A percentile compares a stretch with the other conserved stretches of the same genome.
phyloP scores from a whole-genome alignment of 2,797 vertebrate genomes.

The Eulemur coronatus region DNA sequence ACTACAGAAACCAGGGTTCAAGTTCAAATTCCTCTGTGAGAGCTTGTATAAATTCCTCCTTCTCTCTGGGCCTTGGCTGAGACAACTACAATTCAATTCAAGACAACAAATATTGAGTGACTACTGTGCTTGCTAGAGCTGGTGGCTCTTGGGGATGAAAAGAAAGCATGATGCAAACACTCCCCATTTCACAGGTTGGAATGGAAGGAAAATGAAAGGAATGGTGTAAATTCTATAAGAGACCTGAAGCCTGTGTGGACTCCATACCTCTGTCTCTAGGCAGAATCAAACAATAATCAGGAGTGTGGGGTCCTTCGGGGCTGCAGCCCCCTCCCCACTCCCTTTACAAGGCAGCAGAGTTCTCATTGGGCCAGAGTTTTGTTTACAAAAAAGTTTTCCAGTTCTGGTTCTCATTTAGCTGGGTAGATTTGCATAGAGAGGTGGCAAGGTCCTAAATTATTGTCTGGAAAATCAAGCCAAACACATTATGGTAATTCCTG shows the following conservation, averaged over 20 bases:
- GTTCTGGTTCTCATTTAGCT: constrained; percentile 42
- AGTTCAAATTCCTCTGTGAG: constrained; percentile 4
- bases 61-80: not conserved
- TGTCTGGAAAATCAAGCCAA: constrained; percentile 61
- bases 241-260: not conserved
- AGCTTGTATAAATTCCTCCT: not conserved
- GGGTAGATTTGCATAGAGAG: constrained; percentile 47
- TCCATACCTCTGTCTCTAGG: not conserved
- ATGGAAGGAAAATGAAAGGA: constrained; percentile 46
- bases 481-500: constrained; percentile 59
- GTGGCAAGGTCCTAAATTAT: constrained; percentile 39
- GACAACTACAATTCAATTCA: constrained; percentile 32
- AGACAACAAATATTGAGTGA: constrained; percentile 4
- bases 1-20: constrained; percentile 26
- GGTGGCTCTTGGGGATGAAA: not conserved
- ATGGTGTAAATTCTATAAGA: constrained; percentile 32
- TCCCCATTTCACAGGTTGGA: constrained; percentile 8
- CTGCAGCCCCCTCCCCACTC: not conserved
- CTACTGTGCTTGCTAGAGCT: not conserved
- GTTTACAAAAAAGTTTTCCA: constrained; percentile 8
- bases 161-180: not conserved
- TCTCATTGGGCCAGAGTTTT: constrained; percentile 32
- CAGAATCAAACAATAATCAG: constrained; percentile 26
- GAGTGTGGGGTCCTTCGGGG: not conserved
- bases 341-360: not conserved